Evolutionary conservation across 2,797 vertebrate species (phyloP).

Genomic region (Pygocentrus nattereri): DNA sequence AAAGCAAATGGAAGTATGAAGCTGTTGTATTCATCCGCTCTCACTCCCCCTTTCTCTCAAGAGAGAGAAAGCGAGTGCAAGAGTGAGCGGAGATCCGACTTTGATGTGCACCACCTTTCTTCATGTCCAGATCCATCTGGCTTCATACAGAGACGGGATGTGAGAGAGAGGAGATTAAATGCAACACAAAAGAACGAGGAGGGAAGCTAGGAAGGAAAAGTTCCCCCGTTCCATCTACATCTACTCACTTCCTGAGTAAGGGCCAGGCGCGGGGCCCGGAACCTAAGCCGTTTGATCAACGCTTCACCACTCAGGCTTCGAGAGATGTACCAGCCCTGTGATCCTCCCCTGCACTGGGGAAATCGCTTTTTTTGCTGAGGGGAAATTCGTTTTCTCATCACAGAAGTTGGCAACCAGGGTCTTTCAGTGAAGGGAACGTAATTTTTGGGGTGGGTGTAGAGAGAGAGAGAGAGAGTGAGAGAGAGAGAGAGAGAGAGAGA

Average conservation of each 20-base stretch:
- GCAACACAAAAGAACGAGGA: constrained; percentile 23
- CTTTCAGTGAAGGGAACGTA: constrained; percentile 6
- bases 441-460: constrained; percentile 28
- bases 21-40: constrained; percentile 43
- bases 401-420: constrained; percentile 22
- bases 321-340: constrained; percentile 2
- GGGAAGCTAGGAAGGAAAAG: not conserved
- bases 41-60: constrained; percentile 20
- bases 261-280: constrained; percentile 6
- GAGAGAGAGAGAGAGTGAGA: not conserved
- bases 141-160: constrained; percentile 26
- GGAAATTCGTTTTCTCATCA: constrained; percentile 48
- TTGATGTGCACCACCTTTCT: constrained; percentile 58
- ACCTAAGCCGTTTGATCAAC: constrained; percentile 50
- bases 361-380: constrained; percentile 29
- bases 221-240: not conserved
- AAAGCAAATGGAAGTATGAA: constrained; percentile 34
- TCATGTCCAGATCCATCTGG: constrained; percentile 51
- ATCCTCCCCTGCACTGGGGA: constrained; percentile 23
- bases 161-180: constrained; percentile 48
- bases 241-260: constrained; percentile 38
- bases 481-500: not conserved
- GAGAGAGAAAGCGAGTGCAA: constrained; percentile 29
- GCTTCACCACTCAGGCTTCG: constrained; percentile 4
- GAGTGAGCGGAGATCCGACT: constrained; percentile 42